Conservation (phyloP, 2,888 invertebrate genomes). For the Deilephila porcellus region DNA sequence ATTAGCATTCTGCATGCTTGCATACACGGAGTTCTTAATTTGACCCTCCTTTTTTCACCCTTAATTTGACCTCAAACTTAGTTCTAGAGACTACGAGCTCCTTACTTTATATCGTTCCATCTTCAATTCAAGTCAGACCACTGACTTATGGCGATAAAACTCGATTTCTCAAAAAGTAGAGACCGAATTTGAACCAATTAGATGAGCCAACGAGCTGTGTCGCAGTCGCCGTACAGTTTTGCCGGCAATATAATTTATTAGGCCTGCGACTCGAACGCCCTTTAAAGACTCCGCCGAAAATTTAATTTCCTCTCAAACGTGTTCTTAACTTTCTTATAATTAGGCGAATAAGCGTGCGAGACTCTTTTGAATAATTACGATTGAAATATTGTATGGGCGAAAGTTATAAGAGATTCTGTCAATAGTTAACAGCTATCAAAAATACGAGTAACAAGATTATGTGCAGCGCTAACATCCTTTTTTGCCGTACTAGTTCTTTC, state of each 20-base stretch:
- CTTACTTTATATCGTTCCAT: too few relatives aligned
- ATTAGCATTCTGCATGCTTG: too few relatives aligned
- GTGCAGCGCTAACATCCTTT: too few relatives aligned
- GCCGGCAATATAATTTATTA: slow-evolving; percentile 84
- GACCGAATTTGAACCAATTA: slow-evolving; percentile 83
- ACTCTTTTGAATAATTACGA: neutral
- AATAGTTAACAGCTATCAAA: too few relatives aligned
- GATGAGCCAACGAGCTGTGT: slow-evolving; percentile 84
- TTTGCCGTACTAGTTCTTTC: too few relatives aligned
- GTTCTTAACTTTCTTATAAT: slow-evolving; percentile 72
- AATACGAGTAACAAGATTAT: too few relatives aligned
- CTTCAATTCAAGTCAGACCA: neutral
- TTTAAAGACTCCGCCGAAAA: slow-evolving; percentile 83
- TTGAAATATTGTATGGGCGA: too few relatives aligned
- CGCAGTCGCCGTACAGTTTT: slow-evolving; percentile 82
- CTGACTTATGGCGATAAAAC: neutral
- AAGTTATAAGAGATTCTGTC: too few relatives aligned
- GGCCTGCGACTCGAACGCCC: slow-evolving; percentile 81
- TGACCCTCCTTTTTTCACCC: too few relatives aligned
- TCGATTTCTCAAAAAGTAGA: slow-evolving; percentile 59
- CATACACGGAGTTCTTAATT: too few relatives aligned
- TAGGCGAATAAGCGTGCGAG: slow-evolving; percentile 62
- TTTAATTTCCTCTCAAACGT: slow-evolving; percentile 82
- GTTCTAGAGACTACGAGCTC: too few relatives aligned
- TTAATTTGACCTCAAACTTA: too few relatives aligned